phyloP scores from a whole-genome alignment of 2,888 invertebrate genomes.

The Eueremaeus valkanovi region DNA sequence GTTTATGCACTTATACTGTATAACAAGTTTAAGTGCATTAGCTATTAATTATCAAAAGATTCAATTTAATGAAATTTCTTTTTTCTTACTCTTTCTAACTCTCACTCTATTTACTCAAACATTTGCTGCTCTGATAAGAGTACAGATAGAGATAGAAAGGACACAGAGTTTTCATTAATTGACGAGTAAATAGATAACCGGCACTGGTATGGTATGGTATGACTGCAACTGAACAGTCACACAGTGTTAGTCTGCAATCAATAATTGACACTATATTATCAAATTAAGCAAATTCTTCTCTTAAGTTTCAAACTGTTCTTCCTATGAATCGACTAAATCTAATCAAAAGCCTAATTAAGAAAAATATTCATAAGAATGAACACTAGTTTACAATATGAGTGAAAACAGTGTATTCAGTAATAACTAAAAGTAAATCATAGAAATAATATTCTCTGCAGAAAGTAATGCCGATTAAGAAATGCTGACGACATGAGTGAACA shows the following conservation, averaged over 20 bases:
- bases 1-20: neutral
- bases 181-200: conserved; percentile 4
- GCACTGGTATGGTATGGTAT: neutral
- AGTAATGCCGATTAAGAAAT: conserved; percentile 3
- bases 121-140: neutral
- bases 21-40: neutral
- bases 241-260: neutral
- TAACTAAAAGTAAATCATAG: too few relatives aligned
- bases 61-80: neutral
- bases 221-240: neutral
- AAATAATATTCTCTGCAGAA: too few relatives aligned
- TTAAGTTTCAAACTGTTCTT: too few relatives aligned
- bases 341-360: too few relatives aligned
- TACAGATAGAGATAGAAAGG: neutral
- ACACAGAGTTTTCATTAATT: neutral
- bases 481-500: neutral
- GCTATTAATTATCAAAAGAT: conserved; percentile 6
- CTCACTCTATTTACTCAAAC: neutral
- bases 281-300: conserved; percentile 13
- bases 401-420: too few relatives aligned
- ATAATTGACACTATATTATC: conserved; percentile 22
- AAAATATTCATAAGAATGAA: too few relatives aligned
- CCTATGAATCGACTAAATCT: too few relatives aligned
- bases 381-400: too few relatives aligned
- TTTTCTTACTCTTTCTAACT: neutral